Conservation (phyloP, 35 echinoderm and acorn worm species). For the Chiridota heheva region DNA sequence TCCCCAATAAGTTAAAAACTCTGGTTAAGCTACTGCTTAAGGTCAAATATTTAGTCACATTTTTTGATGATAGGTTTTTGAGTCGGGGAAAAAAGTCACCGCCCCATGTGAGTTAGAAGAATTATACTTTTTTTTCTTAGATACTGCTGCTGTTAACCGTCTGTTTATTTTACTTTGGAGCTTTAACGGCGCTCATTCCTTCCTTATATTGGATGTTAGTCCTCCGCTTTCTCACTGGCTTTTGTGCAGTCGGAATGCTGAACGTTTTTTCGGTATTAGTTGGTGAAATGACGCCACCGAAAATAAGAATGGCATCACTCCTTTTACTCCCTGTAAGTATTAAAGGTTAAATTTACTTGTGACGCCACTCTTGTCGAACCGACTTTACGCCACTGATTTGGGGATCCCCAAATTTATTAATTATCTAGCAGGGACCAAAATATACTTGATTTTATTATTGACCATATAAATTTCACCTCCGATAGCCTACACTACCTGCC, state of each 20-base stretch:
- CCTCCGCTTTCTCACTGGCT: constrained; percentile 47
- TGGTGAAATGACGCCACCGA: constrained; percentile 68
- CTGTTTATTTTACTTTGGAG: constrained; percentile 23
- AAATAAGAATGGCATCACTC: constrained; percentile 44
- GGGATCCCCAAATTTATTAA: neutral
- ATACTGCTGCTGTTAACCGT: constrained; percentile 34
- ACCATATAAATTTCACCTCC: too few relatives aligned
- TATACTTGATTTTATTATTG: too few relatives aligned
- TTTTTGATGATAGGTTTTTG: too few relatives aligned
- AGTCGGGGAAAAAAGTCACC: too few relatives aligned
- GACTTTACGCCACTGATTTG: neutral
- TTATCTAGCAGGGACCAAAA: too few relatives aligned
- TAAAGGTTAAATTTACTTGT: neutral
- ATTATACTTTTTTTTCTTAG: constrained; percentile 9
- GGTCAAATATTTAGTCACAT: too few relatives aligned
- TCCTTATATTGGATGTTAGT: constrained; percentile 52
- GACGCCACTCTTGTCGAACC: neutral
- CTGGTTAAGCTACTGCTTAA: too few relatives aligned
- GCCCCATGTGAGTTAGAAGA: too few relatives aligned
- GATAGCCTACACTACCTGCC: too few relatives aligned
- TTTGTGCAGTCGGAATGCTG: constrained; percentile 53
- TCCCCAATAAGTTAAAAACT: too few relatives aligned
- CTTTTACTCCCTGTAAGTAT: constrained; percentile 60
- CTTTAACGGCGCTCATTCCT: constrained; percentile 22
- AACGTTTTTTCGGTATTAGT: constrained; percentile 48